phyloP scores from a whole-genome alignment of 2,113 vertebrate species.

The Xenus cinereus region DNA sequence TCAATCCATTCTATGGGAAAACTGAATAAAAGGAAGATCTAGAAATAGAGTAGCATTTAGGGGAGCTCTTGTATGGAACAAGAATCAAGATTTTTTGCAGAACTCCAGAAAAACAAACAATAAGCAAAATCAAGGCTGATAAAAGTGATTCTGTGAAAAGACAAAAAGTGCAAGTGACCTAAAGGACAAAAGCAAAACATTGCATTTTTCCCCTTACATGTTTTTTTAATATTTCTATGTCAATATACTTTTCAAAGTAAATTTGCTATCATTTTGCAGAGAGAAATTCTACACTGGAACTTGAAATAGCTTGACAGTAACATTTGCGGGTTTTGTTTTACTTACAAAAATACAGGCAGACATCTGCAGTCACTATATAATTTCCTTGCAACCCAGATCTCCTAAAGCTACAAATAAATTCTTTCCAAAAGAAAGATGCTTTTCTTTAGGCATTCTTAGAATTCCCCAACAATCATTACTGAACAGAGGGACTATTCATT shows the following conservation, averaged over 20 bases:
- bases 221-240: background rate
- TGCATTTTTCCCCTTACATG: background rate
- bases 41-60: background rate
- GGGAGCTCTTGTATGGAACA: background rate
- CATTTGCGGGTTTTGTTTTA: background rate
- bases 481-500: background rate
- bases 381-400: background rate
- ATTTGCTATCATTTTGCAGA: background rate
- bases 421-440: slow-evolving; percentile 5
- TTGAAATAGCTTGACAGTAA: background rate
- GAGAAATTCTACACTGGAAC: background rate
- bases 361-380: background rate
- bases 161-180: background rate
- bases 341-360: background rate
- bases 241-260: background rate
- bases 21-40: background rate
- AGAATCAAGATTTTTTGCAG: background rate
- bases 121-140: background rate
- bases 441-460: background rate
- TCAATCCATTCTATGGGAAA: background rate
- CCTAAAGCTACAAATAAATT: background rate
- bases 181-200: background rate
- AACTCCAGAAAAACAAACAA: background rate
- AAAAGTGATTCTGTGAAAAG: background rate
- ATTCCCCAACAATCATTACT: background rate